phyloP scores from a whole-genome alignment of 2,888 invertebrate genomes.

The Acholoe squamosa region DNA sequence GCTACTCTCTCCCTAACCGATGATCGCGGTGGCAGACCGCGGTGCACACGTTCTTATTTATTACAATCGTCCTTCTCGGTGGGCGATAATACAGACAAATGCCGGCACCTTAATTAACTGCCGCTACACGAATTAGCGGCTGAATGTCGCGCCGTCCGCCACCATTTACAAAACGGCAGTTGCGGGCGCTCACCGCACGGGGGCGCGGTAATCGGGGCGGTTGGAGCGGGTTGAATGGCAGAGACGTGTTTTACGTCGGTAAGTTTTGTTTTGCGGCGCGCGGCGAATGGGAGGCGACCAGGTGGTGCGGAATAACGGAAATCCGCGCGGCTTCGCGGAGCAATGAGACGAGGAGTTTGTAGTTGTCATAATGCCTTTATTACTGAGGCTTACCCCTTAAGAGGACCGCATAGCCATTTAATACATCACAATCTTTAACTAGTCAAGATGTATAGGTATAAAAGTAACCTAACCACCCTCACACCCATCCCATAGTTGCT shows the following conservation, averaged over 20 bases:
- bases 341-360: constrained; percentile 33
- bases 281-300: constrained; percentile 28
- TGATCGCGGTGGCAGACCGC: not conserved
- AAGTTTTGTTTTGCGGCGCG: not conserved
- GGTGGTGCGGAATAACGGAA: not conserved
- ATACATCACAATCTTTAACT: too few species aligned
- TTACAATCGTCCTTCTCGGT: not conserved
- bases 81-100: constrained; percentile 43
- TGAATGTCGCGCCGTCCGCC: constrained; percentile 17
- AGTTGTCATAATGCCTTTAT: constrained; percentile 47
- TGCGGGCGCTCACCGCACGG: not conserved
- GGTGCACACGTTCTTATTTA: not conserved
- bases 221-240: not conserved
- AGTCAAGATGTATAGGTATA: too few species aligned
- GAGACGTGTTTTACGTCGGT: not conserved
- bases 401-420: too few species aligned
- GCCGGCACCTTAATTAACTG: not conserved
- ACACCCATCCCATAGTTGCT: too few species aligned
- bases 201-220: not conserved
- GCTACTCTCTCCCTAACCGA: not conserved
- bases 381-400: not conserved
- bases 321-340: not conserved
- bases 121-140: constrained; percentile 38
- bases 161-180: not conserved
- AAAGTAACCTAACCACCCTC: too few species aligned